Base-by-base conservation (phyloP, 1,140 invertebrate species). In the Zaprionus nigranus region DNA sequence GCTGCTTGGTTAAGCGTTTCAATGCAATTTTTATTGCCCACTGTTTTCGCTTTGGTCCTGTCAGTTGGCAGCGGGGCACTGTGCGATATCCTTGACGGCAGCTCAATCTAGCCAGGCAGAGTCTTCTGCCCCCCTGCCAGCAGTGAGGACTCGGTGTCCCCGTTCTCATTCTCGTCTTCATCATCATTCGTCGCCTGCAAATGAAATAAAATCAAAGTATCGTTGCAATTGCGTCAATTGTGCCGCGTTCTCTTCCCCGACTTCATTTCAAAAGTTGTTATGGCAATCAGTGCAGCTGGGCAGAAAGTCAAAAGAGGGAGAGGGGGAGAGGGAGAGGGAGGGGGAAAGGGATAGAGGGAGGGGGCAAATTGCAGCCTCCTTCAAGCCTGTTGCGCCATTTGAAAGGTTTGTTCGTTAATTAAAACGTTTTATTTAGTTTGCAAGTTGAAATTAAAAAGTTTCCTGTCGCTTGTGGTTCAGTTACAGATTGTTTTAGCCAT, bases 161-260 rank as follows among this genome's bases (percentile, higher is more conserved):
- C 38, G 38, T 40, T 53, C 58, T 53, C 38, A 22, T 17, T 17
- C 12, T 64, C 38, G 34, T 36, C 40, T 20, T 54, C 40, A 26
- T 49, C 49, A 72, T 67, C 75, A 56, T 74, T 60, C 69, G 79
- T 67, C 75, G 72, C 67, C 75, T 69, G 78, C 72, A 86, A 90
- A 90, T 90, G 79, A 82, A 90, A 90, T 90, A 85, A 90, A 90
- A 90, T 90, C 85, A 90, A 90, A 90, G 85, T 90, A 86, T 90
- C 82, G 76, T 59, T 75, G 81, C 86, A 85, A 90, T 90, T 90
- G 85, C 85, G 68, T 85, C 85, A 90, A 90, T 90, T 88, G 85
- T 90, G 71, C 46, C 26, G 20, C 34, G 30, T 34, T 34, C 20
- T 36, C 38, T 7, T 38, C 59, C 54, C 60, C 67, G 54, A 67